Evolutionary conservation across 64 coral and sea anemone genomes (phyloP), one percentile per base, ranked within the genome.

Genomic region (Montipora capricornis): DNA sequence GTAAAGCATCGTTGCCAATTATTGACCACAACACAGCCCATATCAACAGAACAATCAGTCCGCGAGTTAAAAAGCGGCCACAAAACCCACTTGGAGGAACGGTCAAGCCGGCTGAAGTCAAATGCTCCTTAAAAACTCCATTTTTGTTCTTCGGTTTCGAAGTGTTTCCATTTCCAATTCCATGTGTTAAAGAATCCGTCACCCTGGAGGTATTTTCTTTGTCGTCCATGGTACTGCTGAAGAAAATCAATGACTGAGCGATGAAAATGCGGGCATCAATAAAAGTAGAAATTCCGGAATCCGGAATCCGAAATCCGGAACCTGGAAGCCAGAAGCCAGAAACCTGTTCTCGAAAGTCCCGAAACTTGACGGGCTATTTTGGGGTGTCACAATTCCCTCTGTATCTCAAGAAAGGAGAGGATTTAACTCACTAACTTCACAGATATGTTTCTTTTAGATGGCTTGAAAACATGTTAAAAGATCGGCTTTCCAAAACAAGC

Each of bases 1-100:
- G 98, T 78, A 94, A 77, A 58, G 64, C 89, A 75, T 96, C 92
- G 24, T 74, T 44, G 14, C 92, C 89, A 53, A 96, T 94, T 13
- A 99, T 77, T n/a, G 92, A 89, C 89, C 89, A 92, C 16, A 94
- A 22, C 19, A 85, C 93, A 9, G 74, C 22, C 98, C 98, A 99
- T 14, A 79, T 73, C 2, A 94, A 59, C 3, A 73, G n/a, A 49
- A 91, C 76, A 24, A 99, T 26, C 1, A 96, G 75, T 79, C 87
- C 67, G 6, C 88, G 78, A 52, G 98, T 96, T 46, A 90, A 16
- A 47, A 90, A 49, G 17, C 44, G 84, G 11, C 75, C 89, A 24
- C 74, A 53, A 44, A 89, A 89, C 20, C 81, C 83, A 5, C 79
- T 89, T 17, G 96, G 93, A 1, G 93, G 89, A 71, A 76, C 3